Conservation (phyloP, 2,113 vertebrate species). For the Tretioscincus oriximinensis region DNA sequence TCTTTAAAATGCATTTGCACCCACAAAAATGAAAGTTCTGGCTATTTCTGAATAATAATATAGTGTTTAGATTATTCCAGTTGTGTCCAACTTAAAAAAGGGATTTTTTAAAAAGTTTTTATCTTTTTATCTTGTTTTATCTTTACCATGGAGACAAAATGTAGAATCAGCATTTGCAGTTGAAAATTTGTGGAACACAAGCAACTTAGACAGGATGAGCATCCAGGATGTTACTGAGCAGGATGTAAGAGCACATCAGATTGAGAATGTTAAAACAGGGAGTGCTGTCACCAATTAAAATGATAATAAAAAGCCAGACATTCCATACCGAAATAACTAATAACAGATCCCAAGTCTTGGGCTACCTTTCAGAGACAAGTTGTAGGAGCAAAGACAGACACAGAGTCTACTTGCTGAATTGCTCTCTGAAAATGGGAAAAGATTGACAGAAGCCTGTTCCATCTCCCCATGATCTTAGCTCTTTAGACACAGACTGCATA, state of each 20-base stretch:
- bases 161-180: neutral
- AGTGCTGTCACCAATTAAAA: constrained; percentile 65
- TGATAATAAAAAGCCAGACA: constrained; percentile 59
- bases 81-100: neutral
- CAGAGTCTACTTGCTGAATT: neutral
- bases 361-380: constrained; percentile 50
- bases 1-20: neutral
- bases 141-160: neutral
- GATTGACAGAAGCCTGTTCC: constrained; percentile 13
- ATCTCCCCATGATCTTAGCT: constrained; percentile 7
- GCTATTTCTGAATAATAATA: neutral
- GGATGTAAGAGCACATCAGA: constrained; percentile 47
- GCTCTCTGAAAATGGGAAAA: neutral
- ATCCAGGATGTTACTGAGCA: constrained; percentile 30
- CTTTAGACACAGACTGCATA: neutral
- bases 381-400: neutral
- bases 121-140: no score
- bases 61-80: neutral
- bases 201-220: constrained; percentile 38
- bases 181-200: neutral
- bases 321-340: constrained; percentile 55
- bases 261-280: constrained; percentile 35
- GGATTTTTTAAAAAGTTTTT: no score
- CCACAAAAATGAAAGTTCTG: neutral
- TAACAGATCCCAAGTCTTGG: neutral